A percentile compares a stretch with the other conserved stretches of the same genome.
Evolutionary conservation across 2,888 invertebrate genomes (phyloP).

Genomic region (Fissipunctia ypsillon): DNA sequence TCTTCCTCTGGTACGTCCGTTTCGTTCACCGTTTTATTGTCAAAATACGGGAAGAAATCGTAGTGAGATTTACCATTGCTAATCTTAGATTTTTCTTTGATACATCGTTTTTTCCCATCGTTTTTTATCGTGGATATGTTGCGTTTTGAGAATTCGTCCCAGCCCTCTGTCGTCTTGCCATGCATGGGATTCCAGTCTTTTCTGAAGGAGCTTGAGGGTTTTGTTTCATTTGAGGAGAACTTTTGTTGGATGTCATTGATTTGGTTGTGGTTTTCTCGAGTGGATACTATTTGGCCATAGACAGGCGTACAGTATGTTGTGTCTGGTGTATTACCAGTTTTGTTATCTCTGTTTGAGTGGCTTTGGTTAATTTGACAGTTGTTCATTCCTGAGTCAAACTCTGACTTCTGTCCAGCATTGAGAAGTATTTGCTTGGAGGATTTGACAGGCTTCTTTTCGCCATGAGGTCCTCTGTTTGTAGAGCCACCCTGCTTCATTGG

Average conservation of each 20-base stretch:
- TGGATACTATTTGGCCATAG: conserved; percentile 88
- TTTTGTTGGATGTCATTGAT: conserved; percentile 88
- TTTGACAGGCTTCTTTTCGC: conserved; percentile 81
- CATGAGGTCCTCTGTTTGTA: conserved; percentile 71
- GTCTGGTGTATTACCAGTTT: conserved; percentile 78
- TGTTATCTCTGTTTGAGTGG: conserved; percentile 74
- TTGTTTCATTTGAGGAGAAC: conserved; percentile 81
- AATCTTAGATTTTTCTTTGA: conserved; percentile 80
- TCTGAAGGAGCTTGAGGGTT: conserved; percentile 86
- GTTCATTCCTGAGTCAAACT: conserved; percentile 89
- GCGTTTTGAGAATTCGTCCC: conserved; percentile 86
- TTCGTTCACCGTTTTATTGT: conserved; percentile 82
- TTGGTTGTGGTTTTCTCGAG: conserved; percentile 87
- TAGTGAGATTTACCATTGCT: conserved; percentile 86
- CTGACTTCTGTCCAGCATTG: conserved; percentile 88
- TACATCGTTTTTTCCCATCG: conserved; percentile 78
- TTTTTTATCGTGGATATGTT: conserved; percentile 84
- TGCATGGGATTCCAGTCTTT: conserved; percentile 83
- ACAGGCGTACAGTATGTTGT: conserved; percentile 88
- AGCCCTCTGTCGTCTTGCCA: conserved; percentile 81
- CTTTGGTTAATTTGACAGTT: conserved; percentile 85
- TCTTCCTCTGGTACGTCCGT: conserved; percentile 59
- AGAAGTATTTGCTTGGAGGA: conserved; percentile 88
- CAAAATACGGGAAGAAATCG: conserved; percentile 87
- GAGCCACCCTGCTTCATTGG: conserved; percentile 66